Base-by-base conservation (phyloP, 2,113 vertebrate species). In the Microcebus tavaratra region DNA sequence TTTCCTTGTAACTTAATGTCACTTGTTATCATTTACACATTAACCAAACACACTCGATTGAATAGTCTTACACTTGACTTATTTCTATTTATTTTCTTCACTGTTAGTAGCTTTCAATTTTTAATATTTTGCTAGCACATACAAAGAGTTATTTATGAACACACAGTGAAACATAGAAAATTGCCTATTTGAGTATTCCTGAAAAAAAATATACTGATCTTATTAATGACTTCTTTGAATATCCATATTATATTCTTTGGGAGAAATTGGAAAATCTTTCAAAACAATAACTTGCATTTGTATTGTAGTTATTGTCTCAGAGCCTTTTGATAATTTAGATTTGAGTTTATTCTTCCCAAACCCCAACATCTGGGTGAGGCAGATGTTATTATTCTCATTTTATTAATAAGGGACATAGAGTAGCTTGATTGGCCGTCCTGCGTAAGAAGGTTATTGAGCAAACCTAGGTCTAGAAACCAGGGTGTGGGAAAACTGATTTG, bases 11-110 rank as follows among this genome's bases (percentile, higher is more conserved):
- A 76, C 72, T 76, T 86, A 91, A 86, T 91, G 42, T 83, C 31
- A 36, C 55, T 86, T 83, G 13, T 94, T 93, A 70, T 42, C 2
- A 3, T 93, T 95, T 93, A 50, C 68, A 79, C 36, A 68, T 91
- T 94, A 93, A 84, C 82, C 67, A 70, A 94, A 53, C 61, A 72
- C 9, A 93, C 15, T 34, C 50, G 3, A 75, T 25, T 95, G 85
- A 90, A 65, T 61, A 92, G 78, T 93, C 72, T 91, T 91, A 93
- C 48, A 61, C 73, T 94, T 89, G 92, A 93, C 75, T 96, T 95
- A 85, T 91, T 97, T 95, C 79, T 90, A 65, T 88, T 97, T 86
- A 83, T 95, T 73, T 94, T 84, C 67, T 39, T 94, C 36, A 79
- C 67, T 39, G 21, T 73, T 95, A 93, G 45, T 4, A 89, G 83